Evolutionary conservation across 1,140 invertebrate genomes (phyloP), one percentile per base, ranked within the genome.

Genomic region (Armadillidium nasatum): DNA sequence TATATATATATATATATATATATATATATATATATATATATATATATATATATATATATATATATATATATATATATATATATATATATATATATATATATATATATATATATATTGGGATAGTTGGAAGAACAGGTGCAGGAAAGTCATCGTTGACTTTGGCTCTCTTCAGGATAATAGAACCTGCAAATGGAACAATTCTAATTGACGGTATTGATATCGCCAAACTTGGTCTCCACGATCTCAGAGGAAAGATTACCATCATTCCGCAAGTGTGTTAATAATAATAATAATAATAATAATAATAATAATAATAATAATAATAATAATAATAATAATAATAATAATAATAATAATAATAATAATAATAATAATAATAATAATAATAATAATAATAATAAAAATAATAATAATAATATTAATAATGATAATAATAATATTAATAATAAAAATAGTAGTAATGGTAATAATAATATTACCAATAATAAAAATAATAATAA

Each of bases 121-220:
- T 94, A 74, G 92, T 93, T 19, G 92, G 92, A 10, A 86, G 92
- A 78, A 94, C 92, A 7, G 92, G 92, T n/a, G 92, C 92, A 67
- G 93, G 93, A 54, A 95, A 95, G 85, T 93, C 91, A 0, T 94
- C 92, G 23, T 84, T 95, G 45, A 93, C 93, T 0, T 83, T 94
- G 21, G 88, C 90, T 0, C 84, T 95, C 11, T 95, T 95, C 84
- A 91, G 95, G 15, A 73, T 78, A 44, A 50, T 78, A 15, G 77
- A 78, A 69, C 73, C 77, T 9, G 54, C 70, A 21, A 60, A 44
- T 10, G 77, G 77, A 15, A 54, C 19, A 7, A 73, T 78, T n/a
- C 54, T 54, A n/a, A 72, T 78, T 9, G 77, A 78, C 50, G 77
- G 74, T 11, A 33, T 22, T 15, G 71, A 75, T 33, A 75, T 78